Evolutionary conservation across 1,140 invertebrate genomes (phyloP), one percentile per base, ranked within the genome.

Genomic region (Drosophila baimaii): DNA sequence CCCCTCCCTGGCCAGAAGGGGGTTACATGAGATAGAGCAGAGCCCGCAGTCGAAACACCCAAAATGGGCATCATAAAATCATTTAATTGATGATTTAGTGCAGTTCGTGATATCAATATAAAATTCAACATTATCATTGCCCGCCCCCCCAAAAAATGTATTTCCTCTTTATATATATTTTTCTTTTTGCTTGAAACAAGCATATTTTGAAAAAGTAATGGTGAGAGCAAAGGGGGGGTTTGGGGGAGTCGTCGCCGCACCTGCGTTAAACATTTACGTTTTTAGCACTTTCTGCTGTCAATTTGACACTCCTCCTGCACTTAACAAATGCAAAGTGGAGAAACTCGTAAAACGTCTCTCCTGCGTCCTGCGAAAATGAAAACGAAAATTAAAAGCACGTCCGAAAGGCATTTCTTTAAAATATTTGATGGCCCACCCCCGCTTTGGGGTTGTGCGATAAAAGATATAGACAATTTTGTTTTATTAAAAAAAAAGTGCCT

Each of bases 71-170:
- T 85, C 77, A 66, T 84, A 77, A 83, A 85, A 83, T 66, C 70
- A 84, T 72, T 80, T 80, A 77, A 80, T 77, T 83, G 61, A 68
- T 84, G 81, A 83, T 83, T 83, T 83, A 84, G 57, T 64, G 81
- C 81, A 63, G 62, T 80, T 71, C 72, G 81, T 80, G 81, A 76
- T 65, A 84, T 80, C 81, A 77, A 83, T 79, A 62, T 63, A 59
- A 62, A 80, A 77, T 29, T 52, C 56, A 52, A n/a, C 37, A 54
- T 73, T 73, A 71, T 71, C 65, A 70, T 19, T 19, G 27, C 31
- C 63, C 57, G n/a, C 39, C 47, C 13, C 35, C n/a, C n/a, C n/a
- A n/a, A n/a, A n/a, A n/a, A n/a, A n/a, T n/a, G n/a, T n/a, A n/a
- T n/a, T n/a, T n/a, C n/a, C n/a, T 13, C 12, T 12, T 13, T 13